A percentile compares a stretch with the other conserved stretches of the same genome.
These are phyloP conservation scores for Rhogogaster chlorosoma DNA, from an alignment of 2,888 invertebrate genomes.

Conservation along the genomic window DNA sequence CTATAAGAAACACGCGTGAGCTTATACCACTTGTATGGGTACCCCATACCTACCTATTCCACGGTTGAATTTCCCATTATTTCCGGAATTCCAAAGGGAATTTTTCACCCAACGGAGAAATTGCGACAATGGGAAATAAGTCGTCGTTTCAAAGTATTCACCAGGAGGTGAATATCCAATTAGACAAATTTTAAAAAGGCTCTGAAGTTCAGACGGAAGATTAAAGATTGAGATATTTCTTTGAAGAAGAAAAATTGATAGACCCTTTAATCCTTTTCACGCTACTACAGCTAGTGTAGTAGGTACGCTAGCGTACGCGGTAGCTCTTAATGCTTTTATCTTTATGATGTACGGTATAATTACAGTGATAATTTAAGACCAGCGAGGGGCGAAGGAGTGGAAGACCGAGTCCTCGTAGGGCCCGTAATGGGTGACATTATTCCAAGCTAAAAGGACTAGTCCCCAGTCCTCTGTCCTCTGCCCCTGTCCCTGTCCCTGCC, in stretches of 20 bases:
- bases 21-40: not conserved
- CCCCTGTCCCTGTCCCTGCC: not conserved
- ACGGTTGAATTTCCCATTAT: not conserved
- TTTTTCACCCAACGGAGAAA: not conserved
- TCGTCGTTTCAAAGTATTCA: too few relatives aligned
- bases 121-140: not conserved
- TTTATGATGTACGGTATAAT: conserved; percentile 70
- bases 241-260: not conserved
- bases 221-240: not conserved
- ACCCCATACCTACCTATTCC: too few relatives aligned
- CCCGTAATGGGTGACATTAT: conserved; percentile 70
- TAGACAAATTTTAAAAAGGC: not conserved
- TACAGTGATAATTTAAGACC: conserved; percentile 70
- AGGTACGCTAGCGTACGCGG: conserved; percentile 1
- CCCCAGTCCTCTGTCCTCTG: not conserved
- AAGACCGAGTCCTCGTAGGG: conserved; percentile 63
- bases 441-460: conserved; percentile 67
- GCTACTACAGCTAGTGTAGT: conserved; percentile 8
- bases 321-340: conserved; percentile 56
- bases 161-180: too few relatives aligned
- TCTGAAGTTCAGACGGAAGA: too few relatives aligned
- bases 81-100: not conserved
- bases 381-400: conserved; percentile 31
- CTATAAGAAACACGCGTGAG: conserved; percentile 28
- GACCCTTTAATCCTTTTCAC: conserved; percentile 56